Conservation (phyloP, 2,888 invertebrate species). For the Rhaphigaster nebulosa region DNA sequence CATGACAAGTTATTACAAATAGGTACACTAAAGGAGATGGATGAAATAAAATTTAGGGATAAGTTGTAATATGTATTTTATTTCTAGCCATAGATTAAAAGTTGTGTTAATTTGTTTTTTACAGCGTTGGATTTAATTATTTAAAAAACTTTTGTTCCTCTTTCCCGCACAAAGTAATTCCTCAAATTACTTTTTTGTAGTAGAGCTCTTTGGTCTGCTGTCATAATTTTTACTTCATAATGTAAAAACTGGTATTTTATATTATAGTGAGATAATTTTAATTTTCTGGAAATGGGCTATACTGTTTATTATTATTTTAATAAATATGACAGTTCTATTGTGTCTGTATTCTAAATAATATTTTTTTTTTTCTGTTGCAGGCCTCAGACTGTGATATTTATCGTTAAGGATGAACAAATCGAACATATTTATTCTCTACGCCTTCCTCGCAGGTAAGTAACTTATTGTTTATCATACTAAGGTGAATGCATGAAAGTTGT, state of each 20-base stretch:
- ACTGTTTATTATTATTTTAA: neutral
- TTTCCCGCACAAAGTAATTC: neutral
- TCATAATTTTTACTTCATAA: neutral
- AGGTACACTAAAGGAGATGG: neutral
- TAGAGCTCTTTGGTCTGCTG: neutral
- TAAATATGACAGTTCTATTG: neutral
- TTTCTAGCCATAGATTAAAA: neutral
- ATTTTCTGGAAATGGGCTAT: neutral
- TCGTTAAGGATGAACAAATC: conserved; percentile 51
- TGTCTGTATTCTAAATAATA: neutral
- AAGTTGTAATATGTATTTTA: neutral
- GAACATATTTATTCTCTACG: conserved; percentile 10
- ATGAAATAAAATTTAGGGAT: neutral
- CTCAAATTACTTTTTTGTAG: neutral
- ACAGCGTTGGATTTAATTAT: neutral
- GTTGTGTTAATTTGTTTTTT: neutral
- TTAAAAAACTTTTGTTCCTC: neutral
- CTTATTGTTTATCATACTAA: neutral
- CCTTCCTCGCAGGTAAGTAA: conserved; percentile 54
- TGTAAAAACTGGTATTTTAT: neutral
- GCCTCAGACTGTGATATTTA: conserved; percentile 54
- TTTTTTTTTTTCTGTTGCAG: conserved; percentile 14
- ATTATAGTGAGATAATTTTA: neutral
- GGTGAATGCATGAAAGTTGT: neutral
- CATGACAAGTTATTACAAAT: neutral